phyloP scores from a whole-genome alignment of 1,140 invertebrate genomes.

The Drosophila serrata region DNA sequence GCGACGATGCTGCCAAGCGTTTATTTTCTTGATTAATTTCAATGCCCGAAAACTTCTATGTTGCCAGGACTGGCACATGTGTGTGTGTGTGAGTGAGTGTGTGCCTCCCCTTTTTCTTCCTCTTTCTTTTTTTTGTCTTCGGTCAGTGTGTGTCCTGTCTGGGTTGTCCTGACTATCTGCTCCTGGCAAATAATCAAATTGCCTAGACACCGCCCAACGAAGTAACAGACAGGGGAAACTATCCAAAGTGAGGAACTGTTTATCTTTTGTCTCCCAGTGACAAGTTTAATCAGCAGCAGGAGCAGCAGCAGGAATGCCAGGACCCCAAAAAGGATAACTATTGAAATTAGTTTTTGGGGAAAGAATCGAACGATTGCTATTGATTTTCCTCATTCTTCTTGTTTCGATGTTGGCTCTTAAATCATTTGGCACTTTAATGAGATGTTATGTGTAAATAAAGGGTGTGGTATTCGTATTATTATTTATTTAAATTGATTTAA shows the following conservation, averaged over 20 bases:
- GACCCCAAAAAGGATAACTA: conserved; percentile 78
- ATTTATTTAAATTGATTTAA: neutral
- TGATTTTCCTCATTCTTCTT: conserved; percentile 54
- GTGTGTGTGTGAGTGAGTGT: conserved; percentile 26
- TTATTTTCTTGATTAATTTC: conserved; percentile 84
- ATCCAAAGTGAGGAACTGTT: conserved; percentile 63
- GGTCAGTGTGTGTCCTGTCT: conserved; percentile 38
- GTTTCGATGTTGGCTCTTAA: conserved; percentile 25
- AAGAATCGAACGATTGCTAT: conserved; percentile 47
- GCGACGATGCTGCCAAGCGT: conserved; percentile 74
- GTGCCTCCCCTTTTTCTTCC: conserved; percentile 32
- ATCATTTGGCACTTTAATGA: conserved; percentile 77
- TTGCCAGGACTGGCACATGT: conserved; percentile 28
- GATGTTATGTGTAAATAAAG: neutral
- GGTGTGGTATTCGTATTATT: neutral
- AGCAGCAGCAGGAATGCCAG: conserved; percentile 33
- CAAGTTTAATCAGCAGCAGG: conserved; percentile 77
- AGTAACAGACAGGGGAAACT: conserved; percentile 46
- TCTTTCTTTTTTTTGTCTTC: neutral
- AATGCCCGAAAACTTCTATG: conserved; percentile 66
- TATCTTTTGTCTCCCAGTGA: conserved; percentile 81
- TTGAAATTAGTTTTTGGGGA: conserved; percentile 76
- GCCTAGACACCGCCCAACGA: conserved; percentile 65
- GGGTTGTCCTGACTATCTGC: conserved; percentile 52
- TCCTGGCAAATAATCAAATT: conserved; percentile 83